Conservation (phyloP, 2,113 vertebrate species). For the Pyxicephalus adspersus region DNA sequence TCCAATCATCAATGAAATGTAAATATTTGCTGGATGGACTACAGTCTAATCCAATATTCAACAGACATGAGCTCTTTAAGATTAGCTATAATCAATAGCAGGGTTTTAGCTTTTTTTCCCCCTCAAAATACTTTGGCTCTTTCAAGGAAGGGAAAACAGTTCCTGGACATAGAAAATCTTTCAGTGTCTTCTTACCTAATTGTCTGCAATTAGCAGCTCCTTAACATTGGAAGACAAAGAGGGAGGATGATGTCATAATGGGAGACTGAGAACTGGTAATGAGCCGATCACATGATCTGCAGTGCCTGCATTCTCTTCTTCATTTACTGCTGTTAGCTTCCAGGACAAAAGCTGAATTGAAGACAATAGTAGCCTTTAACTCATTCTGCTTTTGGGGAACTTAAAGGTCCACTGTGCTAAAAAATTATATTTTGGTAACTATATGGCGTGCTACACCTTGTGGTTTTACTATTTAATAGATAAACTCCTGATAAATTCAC, state of each 20-base stretch:
- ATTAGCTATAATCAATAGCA: neutral
- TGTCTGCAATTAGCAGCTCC: constrained; percentile 34
- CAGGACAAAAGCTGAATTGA: too few species aligned
- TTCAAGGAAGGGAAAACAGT: constrained; percentile 3
- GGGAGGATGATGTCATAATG: constrained; percentile 35
- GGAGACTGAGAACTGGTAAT: neutral
- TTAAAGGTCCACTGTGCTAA: too few species aligned
- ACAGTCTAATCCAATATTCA: neutral
- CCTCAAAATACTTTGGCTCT: neutral
- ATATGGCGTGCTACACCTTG: too few species aligned
- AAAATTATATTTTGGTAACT: too few species aligned
- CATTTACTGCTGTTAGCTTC: too few species aligned
- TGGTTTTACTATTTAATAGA: too few species aligned
- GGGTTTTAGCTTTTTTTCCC: neutral
- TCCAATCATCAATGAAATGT: constrained; percentile 17
- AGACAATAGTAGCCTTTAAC: too few species aligned
- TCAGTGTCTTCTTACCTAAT: constrained; percentile 10
- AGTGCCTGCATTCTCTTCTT: too few species aligned
- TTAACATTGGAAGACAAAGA: constrained; percentile 40
- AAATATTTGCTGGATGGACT: neutral
- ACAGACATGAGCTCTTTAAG: neutral
- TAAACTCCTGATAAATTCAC: too few species aligned
- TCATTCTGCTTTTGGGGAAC: too few species aligned
- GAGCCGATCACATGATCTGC: constrained; percentile 13
- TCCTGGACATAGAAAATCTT: constrained; percentile 36